Evolutionary conservation across 2,888 invertebrate species (phyloP), one percentile per base, ranked within the genome.

Genomic region (Ferrisia virgata): DNA sequence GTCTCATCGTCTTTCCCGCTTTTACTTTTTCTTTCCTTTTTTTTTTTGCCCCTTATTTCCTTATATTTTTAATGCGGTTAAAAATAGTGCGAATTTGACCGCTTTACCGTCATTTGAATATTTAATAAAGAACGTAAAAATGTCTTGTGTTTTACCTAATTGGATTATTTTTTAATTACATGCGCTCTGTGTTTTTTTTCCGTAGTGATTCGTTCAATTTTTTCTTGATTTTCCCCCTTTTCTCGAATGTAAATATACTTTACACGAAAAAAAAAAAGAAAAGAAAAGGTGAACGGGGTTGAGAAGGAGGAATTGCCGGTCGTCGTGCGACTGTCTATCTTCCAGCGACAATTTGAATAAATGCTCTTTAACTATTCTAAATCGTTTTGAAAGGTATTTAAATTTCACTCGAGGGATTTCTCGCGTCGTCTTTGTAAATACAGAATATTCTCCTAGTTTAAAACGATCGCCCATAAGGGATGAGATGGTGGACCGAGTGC

Each of bases 21-120:
- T 11, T n/a, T 47, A n/a, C 47, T 15, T 25, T n/a, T 79, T 22
- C 43, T n/a, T n/a, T n/a, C n/a, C n/a, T n/a, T n/a, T n/a, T n/a
- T n/a, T n/a, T n/a, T n/a, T n/a, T n/a, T n/a, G n/a, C 18, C n/a
- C 15, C 40, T 25, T 18, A 76, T 36, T 76, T 39, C 36, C 76
- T 81, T 81, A 58, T 58, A 79, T 81, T 58, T 33, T 58, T 47
- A 47, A 53, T 28, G 58, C 47, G 58, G 58, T 40, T 33, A 81
- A 47, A 80, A 81, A 81, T 33, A 58, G 58, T 31, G 58, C 40
- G 79, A 79, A 79, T 79, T 79, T 79, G 40, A 79, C 43, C 79
- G 47, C 28, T 79, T 79, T 79, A 79, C 36, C 25, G 43, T 79
- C 31, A 79, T 79, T 79, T 79, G 79, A 79, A 79, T 79, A 43